A percentile compares a stretch with the other conserved stretches of the same genome.
Evolutionary conservation across 2,797 vertebrate species (phyloP).

Genomic region (Malurus splendens): DNA sequence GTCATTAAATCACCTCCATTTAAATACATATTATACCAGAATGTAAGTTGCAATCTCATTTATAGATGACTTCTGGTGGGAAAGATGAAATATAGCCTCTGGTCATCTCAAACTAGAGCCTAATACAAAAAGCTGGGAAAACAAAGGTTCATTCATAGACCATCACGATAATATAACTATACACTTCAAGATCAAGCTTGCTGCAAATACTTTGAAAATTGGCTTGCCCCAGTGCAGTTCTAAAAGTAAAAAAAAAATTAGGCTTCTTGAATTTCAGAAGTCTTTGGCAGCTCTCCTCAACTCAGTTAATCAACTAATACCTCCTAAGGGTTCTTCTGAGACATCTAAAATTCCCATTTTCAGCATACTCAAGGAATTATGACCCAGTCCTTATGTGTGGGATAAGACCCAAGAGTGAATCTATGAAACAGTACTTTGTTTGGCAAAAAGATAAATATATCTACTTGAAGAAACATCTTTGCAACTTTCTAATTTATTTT

Average conservation of each 20-base stretch:
- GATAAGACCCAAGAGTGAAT: not conserved
- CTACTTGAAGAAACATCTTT: conserved; percentile 18
- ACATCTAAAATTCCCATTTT: conserved; percentile 1
- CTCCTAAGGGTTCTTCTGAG: conserved; percentile 47
- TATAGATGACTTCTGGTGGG: not conserved
- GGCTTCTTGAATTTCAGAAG: conserved; percentile 41
- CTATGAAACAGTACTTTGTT: conserved; percentile 19
- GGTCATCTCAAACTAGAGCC: not conserved
- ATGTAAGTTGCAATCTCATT: not conserved
- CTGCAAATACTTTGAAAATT: not conserved
- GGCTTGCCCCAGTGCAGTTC: not conserved
- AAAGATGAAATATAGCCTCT: not conserved
- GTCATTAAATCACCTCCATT: not conserved
- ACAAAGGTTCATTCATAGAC: conserved; percentile 4
- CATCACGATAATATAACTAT: not conserved
- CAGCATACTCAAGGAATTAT: not conserved
- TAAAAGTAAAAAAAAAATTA: not conserved
- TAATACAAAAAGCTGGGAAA: not conserved
- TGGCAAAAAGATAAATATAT: not conserved
- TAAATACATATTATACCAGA: not conserved
- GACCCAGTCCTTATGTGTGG: not conserved
- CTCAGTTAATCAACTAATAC: conserved; percentile 51
- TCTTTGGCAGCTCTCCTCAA: conserved; percentile 30
- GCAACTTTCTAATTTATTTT: conserved; percentile 50
- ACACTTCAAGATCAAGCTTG: not conserved